Percentiles rank a stretch among this genome's conserved stretches.
These are phyloP conservation scores for Hippocampus barbouri DNA, from an alignment of 2,113 vertebrate genomes.

Conservation along the genomic window DNA sequence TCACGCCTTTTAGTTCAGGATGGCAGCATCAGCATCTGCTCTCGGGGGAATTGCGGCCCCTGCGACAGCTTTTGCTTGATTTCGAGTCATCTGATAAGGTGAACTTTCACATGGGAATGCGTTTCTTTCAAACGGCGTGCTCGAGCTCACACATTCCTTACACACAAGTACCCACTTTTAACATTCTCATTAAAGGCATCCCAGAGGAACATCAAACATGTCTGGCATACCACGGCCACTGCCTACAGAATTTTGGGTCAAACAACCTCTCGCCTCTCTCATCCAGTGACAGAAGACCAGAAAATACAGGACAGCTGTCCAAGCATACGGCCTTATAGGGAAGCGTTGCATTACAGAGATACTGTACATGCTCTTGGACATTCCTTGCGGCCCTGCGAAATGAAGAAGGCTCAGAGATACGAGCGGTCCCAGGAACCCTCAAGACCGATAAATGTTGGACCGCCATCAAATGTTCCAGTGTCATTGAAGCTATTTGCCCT, in stretches of 20 bases:
- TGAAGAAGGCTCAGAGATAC: constrained; percentile 53
- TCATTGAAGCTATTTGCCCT: neutral
- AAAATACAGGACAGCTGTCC: constrained; percentile 23
- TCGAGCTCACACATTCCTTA: constrained; percentile 63
- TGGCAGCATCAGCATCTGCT: constrained; percentile 25
- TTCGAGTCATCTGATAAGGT: constrained; percentile 55
- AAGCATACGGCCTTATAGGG: constrained; percentile 70
- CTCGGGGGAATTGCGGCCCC: constrained; percentile 26
- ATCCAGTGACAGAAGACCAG: constrained; percentile 50
- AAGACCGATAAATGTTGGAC: constrained; percentile 34
- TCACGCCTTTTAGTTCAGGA: constrained; percentile 23
- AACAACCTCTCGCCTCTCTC: constrained; percentile 47
- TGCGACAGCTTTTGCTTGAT: constrained; percentile 51
- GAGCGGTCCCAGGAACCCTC: constrained; percentile 24
- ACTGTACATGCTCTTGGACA: constrained; percentile 28
- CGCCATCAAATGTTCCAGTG: constrained; percentile 24
- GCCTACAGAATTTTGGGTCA: constrained; percentile 61
- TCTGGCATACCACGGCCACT: constrained; percentile 65
- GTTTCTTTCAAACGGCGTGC: constrained; percentile 52
- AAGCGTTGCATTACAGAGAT: constrained; percentile 51
- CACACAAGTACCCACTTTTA: constrained; percentile 51
- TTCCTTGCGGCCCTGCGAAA: constrained; percentile 53
- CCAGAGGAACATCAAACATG: constrained; percentile 69
- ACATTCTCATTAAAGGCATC: constrained; percentile 65
- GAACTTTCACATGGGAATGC: constrained; percentile 75